Base-by-base conservation (phyloP, 2,888 invertebrate species). In the Pegoplata infirma region DNA sequence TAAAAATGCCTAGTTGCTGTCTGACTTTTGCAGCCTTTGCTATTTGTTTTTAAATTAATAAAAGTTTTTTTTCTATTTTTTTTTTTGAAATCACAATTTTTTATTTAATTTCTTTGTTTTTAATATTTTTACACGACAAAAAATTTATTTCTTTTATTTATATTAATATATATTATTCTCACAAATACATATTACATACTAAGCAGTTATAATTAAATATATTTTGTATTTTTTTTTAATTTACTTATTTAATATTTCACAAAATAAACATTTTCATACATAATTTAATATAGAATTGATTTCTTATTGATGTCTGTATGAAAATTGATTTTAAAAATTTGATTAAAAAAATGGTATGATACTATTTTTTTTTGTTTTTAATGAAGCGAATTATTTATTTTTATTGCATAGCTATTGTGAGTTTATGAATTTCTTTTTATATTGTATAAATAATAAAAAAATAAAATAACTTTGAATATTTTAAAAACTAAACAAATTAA, bases 111-210 rank as follows among this genome's bases (percentile, higher is more conserved):
- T 71, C 53, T 69, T 25, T 67, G 25, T 56, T 66, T 69, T 64
- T 76, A 68, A 66, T 76, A 67, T 74, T 74, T 81, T 81, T 75
- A 78, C 76, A 72, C 79, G 75, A 71, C 76, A 73, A 71, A 76
- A 73, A 73, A 32, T 55, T 74, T 56, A 28, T 64, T 67, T 61
- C 67, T 61, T 71, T 40, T 64, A 21, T 40, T 47, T 28, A n/a
- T 53, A 46, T 63, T 36, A 59, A 28, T 69, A 66, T 58, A 51
- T 67, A 68, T 80, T 73, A 61, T 73, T 21, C 51, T 66, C 73
- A 78, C 71, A 76, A 78, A 78, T 78, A 80, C 44, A 67, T 67
- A 73, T 74, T 77, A 77, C 68, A 49, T 51, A 71, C 76, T 74
- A 80, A 77, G 75, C 69, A 79, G 63, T 68, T 80, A 63, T 75